These are phyloP conservation scores for Caenorhabditis sulstoni DNA, from an alignment of 2,888 invertebrate species.

Conservation along the genomic window DNA sequence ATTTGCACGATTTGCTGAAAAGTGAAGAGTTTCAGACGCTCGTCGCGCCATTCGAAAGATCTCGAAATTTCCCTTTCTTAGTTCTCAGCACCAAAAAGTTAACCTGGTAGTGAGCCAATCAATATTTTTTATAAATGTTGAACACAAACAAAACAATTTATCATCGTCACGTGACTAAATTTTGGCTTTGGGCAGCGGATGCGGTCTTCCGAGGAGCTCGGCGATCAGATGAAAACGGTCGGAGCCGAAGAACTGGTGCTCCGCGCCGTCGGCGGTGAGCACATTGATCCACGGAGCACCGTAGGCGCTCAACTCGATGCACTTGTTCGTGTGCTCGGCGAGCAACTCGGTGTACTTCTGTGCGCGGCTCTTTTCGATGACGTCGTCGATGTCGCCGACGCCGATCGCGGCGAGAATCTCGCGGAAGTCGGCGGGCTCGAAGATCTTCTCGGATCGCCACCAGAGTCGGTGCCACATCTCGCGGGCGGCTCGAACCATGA, in stretches of 20 bases:
- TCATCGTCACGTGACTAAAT: slow-evolving; percentile 14
- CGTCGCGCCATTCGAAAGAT: too few species aligned
- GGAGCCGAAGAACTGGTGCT: slow-evolving; percentile 71
- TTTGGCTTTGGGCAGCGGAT: slow-evolving; percentile 45
- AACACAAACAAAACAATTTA: too few species aligned
- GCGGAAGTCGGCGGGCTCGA: slow-evolving; percentile 62
- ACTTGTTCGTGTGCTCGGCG: slow-evolving; percentile 55
- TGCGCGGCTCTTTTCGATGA: slow-evolving; percentile 50
- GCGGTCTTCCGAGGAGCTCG: slow-evolving; percentile 58
- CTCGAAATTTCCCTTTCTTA: too few species aligned
- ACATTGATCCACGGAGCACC: slow-evolving; percentile 77
- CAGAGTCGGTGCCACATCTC: slow-evolving; percentile 69
- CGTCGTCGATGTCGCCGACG: slow-evolving; percentile 46
- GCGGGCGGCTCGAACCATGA: slow-evolving; percentile 43
- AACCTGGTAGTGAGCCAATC: too few species aligned
- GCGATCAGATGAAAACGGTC: slow-evolving; percentile 73
- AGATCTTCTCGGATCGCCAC: slow-evolving; percentile 66
- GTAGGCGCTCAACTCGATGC: slow-evolving; percentile 63
- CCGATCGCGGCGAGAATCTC: slow-evolving; percentile 61
- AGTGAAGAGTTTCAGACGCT: too few species aligned
- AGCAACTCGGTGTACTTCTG: slow-evolving; percentile 48
- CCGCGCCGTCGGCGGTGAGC: slow-evolving; percentile 48
- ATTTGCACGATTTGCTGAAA: too few species aligned
- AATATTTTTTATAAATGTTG: too few species aligned
- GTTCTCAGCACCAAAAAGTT: too few species aligned